phyloP scores from a whole-genome alignment of 2,113 vertebrate species.

The Actenoides lindsayi region DNA sequence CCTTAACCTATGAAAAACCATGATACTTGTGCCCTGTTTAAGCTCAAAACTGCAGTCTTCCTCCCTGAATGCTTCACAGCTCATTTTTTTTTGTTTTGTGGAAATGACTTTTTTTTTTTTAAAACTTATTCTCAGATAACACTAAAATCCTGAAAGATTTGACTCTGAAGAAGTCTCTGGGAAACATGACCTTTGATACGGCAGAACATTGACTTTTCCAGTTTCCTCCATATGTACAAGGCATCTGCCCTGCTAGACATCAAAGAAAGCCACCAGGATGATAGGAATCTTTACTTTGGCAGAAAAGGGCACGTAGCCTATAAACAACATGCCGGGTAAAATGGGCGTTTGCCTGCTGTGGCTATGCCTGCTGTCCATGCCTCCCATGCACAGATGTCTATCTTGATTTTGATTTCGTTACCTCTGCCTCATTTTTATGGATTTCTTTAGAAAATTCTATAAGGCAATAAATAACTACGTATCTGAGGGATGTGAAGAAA shows the following conservation, averaged over 20 bases:
- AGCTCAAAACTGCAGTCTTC: neutral
- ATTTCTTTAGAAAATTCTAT: neutral
- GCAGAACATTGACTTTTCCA: neutral
- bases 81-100: neutral
- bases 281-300: constrained; percentile 37
- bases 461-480: neutral
- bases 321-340: neutral
- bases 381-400: neutral
- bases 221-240: neutral
- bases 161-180: neutral
- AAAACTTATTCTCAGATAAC: neutral
- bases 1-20: neutral
- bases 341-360: neutral
- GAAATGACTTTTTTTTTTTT: neutral
- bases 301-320: neutral
- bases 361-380: neutral
- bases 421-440: neutral
- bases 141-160: neutral
- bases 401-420: neutral
- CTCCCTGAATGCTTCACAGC: neutral
- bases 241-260: neutral
- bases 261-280: constrained; percentile 8
- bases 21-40: neutral
- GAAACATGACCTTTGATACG: neutral
- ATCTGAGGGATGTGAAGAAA: neutral